Base-by-base conservation (phyloP, 1,140 invertebrate species). In the Pseudomyrmex pallidus region DNA sequence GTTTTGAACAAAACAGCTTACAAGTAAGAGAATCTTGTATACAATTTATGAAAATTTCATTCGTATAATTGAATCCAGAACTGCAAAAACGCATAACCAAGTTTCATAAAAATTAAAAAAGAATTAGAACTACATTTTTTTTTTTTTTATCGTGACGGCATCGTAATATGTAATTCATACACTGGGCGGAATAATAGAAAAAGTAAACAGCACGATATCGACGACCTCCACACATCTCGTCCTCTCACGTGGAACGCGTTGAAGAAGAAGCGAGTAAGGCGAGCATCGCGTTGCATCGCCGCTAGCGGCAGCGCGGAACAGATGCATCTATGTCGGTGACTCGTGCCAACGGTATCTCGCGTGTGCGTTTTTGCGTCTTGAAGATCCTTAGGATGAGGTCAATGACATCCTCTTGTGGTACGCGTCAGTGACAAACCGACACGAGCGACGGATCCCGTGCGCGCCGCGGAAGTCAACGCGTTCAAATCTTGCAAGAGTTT, bases 311-410 rank as follows among this genome's bases (percentile, higher is more conserved):
- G 59, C 62, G 22, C 48, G 72, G 66, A 85, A 78, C 88, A 90
- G 90, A 90, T 92, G 88, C 89, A 85, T 74, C 83, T 86, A 84
- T 67, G 83, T 78, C 83, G 83, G 35, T 59, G 90, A 89, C 91
- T 90, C 90, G 90, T 91, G 89, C 90, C 91, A 93, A 93, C 93
- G 92, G 92, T 91, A 93, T 93, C 66, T 80, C 93, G 91, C 93
- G 91, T 92, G 92, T 92, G 91, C 87, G 91, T 93, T 94, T 93
- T 93, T 94, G 91, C 93, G 91, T 91, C 90, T 91, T 90, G 90
- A 92, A 90, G 90, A 92, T 88, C 88, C 83, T 68, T 70, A 90
- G 87, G 89, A 91, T 80, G 84, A 84, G 91, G 91, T 92, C 90
- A 90, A 92, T 77, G 90, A 90, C 91, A 90, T 85, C 72, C 46